Evolutionary conservation across 2,888 invertebrate species (phyloP), one percentile per base, ranked within the genome.

Genomic region (Steinernema carpocapsae): DNA sequence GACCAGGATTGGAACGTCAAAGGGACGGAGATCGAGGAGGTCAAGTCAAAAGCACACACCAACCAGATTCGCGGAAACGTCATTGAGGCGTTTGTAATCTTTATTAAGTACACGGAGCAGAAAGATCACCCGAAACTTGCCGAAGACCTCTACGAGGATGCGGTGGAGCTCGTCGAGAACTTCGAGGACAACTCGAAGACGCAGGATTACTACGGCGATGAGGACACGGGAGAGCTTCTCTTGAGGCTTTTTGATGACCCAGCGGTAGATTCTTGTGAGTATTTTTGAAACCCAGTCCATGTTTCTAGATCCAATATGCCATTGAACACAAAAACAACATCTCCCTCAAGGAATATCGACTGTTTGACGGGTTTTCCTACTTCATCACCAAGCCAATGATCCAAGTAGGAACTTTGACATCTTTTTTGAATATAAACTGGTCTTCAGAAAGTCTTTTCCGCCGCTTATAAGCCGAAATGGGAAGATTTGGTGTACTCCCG

Each of bases 401-500:
- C 19, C 14, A 56, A 19, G 78, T 76, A 48, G 17, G 72, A 22
- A 3, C 3, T 24, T 19, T 32, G n/a, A n/a, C 37, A 37, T 75
- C 32, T 75, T 7, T n/a, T 26, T 10, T 3, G 32, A 14, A 24
- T n/a, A 19, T 52, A 0, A 72, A 51, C 19, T 1, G 14, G 29
- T 12, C 29, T 75, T 43, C 17, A 78, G 77, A 75, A 78, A 52
- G 59, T 76, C n/a, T 78, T 80, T 74, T 59, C 72, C 19, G 77
- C 79, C 32, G 76, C 78, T 7, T 64, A 29, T n/a, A 64, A 29
- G 32, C 64, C 64, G 32, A 64, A 64, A 26, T 78, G 80, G 43
- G 80, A 79, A 71, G 85, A 85, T 70, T 83, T 83, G 42, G 80
- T 86, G 6, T 82, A 85, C 59, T 64, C 64, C 4, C 77, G 85